Conservation (phyloP, 1,140 invertebrate species). For the Drosophila pachea region DNA sequence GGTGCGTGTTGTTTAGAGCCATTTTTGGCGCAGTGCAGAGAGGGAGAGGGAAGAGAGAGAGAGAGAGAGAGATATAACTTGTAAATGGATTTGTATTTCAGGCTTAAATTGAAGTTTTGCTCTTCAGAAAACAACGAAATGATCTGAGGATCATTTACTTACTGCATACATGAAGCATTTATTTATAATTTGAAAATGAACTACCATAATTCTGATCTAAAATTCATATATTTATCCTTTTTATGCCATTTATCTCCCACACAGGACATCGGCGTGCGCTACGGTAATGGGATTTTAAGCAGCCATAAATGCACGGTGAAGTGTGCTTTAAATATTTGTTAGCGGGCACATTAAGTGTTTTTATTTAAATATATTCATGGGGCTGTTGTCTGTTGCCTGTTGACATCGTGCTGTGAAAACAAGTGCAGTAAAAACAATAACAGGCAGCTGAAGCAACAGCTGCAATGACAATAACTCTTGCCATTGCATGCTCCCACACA, state of each 20-base stretch:
- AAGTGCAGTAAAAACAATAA: constrained; percentile 64
- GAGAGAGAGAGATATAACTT: no score
- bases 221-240: no score
- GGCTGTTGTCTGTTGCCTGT: constrained; percentile 43
- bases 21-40: not conserved
- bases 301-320: constrained; percentile 15
- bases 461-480: constrained; percentile 67
- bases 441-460: constrained; percentile 61
- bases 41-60: no score
- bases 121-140: not conserved
- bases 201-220: no score
- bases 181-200: no score
- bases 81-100: not conserved
- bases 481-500: constrained; percentile 44
- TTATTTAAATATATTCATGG: constrained; percentile 70
- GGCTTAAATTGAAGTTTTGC: not conserved
- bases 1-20: constrained; percentile 4
- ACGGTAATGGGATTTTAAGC: constrained; percentile 21
- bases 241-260: no score
- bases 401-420: constrained; percentile 60
- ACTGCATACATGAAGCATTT: no score
- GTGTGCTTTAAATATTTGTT: constrained; percentile 14
- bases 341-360: constrained; percentile 26
- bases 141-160: no score
- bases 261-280: no score